These are phyloP conservation scores for Ursus arctos DNA, from an alignment of 2,113 vertebrate species.

Conservation along the genomic window DNA sequence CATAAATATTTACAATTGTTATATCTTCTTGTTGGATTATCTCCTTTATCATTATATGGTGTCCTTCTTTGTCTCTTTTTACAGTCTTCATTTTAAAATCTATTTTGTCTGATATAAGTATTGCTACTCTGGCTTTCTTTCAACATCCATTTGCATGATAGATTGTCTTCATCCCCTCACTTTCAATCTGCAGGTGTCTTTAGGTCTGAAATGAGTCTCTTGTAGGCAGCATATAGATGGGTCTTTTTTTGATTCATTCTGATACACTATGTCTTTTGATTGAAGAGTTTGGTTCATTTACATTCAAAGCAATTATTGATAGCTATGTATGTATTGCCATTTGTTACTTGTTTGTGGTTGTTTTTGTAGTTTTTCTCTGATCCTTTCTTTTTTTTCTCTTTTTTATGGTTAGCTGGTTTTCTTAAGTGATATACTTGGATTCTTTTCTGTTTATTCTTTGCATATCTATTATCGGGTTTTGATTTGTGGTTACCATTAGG, in stretches of 20 bases:
- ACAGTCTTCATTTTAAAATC: background rate
- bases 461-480: background rate
- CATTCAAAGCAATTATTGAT: background rate
- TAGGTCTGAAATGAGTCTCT: background rate
- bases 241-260: background rate
- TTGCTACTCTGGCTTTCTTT: background rate
- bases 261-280: background rate
- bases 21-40: background rate
- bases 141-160: background rate
- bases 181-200: background rate
- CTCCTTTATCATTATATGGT: background rate
- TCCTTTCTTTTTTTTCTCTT: background rate
- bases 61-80: background rate
- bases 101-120: background rate
- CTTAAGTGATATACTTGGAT: background rate
- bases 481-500: background rate
- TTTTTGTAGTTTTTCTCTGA: background rate
- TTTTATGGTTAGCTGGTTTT: background rate
- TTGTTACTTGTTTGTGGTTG: background rate
- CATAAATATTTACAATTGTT: background rate
- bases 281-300: background rate
- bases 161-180: background rate
- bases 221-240: background rate
- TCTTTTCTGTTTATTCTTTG: background rate
- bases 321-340: background rate